Percentiles rank a stretch among this genome's conserved stretches.
Evolutionary conservation across 2,113 vertebrate species (phyloP).

Genomic region (Speoplatyrhinus poulsoni): DNA sequence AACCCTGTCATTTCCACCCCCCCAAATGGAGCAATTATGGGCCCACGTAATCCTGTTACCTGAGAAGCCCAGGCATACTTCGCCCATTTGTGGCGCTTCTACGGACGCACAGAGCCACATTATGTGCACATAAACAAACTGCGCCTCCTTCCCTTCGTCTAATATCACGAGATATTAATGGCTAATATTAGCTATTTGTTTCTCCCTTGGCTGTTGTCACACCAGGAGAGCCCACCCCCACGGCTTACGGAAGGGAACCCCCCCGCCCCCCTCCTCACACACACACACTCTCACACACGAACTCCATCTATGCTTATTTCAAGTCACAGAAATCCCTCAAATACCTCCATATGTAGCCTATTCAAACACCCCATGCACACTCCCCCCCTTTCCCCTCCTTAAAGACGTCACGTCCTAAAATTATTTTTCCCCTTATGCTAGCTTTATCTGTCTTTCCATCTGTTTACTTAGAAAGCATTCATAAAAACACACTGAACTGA

Average conservation of each 20-base stretch:
- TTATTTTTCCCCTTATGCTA: too few relatives aligned
- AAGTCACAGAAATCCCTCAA: slow-evolving; percentile 50
- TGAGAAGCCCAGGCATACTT: slow-evolving; percentile 99
- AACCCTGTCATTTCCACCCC: slow-evolving; percentile 89
- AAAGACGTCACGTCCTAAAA: background rate
- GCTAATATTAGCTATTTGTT: slow-evolving; percentile 92
- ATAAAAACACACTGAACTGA: slow-evolving; percentile 11
- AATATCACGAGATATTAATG: too few relatives aligned
- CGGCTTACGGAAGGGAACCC: slow-evolving; percentile 42
- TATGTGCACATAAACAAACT: slow-evolving; percentile 97
- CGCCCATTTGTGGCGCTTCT: slow-evolving; percentile 93
- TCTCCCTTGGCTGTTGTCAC: slow-evolving; percentile 52
- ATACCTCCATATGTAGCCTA: slow-evolving; percentile 26
- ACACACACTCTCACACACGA: slow-evolving; percentile 1
- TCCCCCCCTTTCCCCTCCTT: background rate
- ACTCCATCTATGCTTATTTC: slow-evolving; percentile 35
- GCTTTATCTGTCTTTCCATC: too few relatives aligned
- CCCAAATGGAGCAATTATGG: slow-evolving; percentile 99
- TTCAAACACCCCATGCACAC: background rate
- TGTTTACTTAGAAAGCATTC: background rate
- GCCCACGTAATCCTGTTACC: slow-evolving; percentile 99
- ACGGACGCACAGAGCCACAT: slow-evolving; percentile 89
- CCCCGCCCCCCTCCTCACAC: slow-evolving; percentile 27
- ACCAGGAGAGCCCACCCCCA: slow-evolving; percentile 47
- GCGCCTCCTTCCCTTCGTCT: slow-evolving; percentile 18